phyloP scores from a whole-genome alignment of 2,797 vertebrate genomes.

The Muraenolepis orangiensis region DNA sequence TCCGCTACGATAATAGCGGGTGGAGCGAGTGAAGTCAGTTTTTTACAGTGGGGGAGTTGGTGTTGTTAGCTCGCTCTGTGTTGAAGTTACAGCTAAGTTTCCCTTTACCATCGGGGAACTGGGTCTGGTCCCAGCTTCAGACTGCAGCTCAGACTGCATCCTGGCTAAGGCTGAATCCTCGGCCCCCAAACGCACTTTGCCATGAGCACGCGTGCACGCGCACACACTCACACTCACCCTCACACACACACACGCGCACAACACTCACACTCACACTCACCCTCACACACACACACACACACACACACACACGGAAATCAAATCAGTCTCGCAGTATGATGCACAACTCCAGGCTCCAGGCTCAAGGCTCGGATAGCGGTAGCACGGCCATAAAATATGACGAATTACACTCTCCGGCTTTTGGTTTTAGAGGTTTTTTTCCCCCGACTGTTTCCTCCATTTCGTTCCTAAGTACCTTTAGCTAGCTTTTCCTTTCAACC shows the following conservation, averaged over 20 bases:
- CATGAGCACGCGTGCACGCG: neutral
- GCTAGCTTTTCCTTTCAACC: conserved; percentile 10
- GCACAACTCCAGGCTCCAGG: conserved; percentile 62
- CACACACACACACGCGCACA: no score
- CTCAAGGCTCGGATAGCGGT: conserved; percentile 60
- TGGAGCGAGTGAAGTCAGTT: neutral
- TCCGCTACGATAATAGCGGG: neutral
- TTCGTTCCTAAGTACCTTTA: conserved; percentile 31
- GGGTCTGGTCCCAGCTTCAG: neutral
- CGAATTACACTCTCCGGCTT: conserved; percentile 55
- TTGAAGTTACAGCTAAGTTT: neutral
- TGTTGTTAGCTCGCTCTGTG: neutral
- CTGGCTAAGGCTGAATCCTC: conserved; percentile 33
- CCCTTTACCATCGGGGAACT: neutral
- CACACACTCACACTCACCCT: neutral
- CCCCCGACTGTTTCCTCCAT: conserved; percentile 30
- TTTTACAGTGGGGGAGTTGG: no score
- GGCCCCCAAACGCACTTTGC: conserved; percentile 39
- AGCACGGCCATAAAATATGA: conserved; percentile 65
- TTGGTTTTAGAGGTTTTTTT: conserved; percentile 61
- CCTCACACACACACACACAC: no score
- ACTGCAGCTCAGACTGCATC: conserved; percentile 36
- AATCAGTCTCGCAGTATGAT: conserved; percentile 59
- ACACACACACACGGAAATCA: conserved; percentile 50
- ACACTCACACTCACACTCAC: no score